Evolutionary conservation across 2,113 vertebrate species (phyloP).

Genomic region (Syngnathoides biaculeatus): DNA sequence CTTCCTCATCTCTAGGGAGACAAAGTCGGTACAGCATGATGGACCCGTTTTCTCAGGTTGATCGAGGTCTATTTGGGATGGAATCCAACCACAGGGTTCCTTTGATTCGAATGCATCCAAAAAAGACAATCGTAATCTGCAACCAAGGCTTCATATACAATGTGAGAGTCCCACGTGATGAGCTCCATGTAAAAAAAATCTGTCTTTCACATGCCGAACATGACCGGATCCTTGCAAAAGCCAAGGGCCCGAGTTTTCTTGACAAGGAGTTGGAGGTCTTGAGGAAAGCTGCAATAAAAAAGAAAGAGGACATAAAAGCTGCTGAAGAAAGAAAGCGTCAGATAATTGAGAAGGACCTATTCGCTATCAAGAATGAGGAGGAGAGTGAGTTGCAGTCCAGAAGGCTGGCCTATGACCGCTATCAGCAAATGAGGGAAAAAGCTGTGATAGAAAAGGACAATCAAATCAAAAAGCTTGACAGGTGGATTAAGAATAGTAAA

Average conservation of each 20-base stretch:
- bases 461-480: not conserved
- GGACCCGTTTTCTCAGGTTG: not conserved
- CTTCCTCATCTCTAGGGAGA: not conserved
- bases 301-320: constrained; percentile 2
- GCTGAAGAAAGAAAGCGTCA: not conserved
- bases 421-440: not conserved
- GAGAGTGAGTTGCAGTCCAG: not conserved
- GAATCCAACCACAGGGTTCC: not conserved
- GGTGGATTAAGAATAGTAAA: not conserved
- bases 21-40: not conserved
- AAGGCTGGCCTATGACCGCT: not conserved
- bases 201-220: not conserved
- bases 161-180: not conserved
- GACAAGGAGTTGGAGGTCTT: not conserved
- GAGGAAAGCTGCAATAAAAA: not conserved
- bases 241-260: not conserved
- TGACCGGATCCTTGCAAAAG: not conserved
- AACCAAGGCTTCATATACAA: constrained; percentile 5
- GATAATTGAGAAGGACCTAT: constrained; percentile 4
- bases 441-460: not conserved
- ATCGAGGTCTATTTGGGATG: not conserved
- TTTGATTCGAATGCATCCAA: not conserved
- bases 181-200: not conserved
- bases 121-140: constrained; percentile 2
- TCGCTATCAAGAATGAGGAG: not conserved